Evolutionary conservation across 2,113 vertebrate species (phyloP), one percentile per base, ranked within the genome.

Genomic region (Rhizomys pruinosus): DNA sequence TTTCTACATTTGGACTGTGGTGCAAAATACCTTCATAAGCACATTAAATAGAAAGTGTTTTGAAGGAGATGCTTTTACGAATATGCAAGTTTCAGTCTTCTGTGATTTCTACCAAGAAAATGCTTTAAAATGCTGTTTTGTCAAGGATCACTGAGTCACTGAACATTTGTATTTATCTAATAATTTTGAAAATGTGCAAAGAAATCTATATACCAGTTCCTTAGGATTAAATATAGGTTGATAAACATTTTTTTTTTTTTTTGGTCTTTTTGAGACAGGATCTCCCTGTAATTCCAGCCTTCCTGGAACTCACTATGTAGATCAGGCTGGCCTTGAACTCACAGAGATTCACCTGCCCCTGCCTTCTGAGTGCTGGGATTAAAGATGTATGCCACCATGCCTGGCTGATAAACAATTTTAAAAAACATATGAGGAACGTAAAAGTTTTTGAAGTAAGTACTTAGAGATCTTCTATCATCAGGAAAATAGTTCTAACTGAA

Each of bases 11-110:
- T 92, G 68, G 4, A n/a, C 77, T 93, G 7, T 81, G 64, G 90
- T 81, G 78, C 64, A 94, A 93, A 97, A 84, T 94, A 97, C 81
- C 92, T 96, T 91, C 77, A 25, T 82, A 88, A 90, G 88, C 71
- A 93, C 79, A 64, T 61, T 82, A 90, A 96, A 88, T 95, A 91
- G 92, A 93, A 93, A 52, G 29, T 92, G 63, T 96, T 90, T 92
- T 92, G 90, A 94, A 11, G 5, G 82, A 85, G 82, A 84, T 76
- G 76, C 72, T 96, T 91, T 87, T n/a, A 63, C 77, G 66, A 95
- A 95, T 90, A 44, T 27, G 78, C 55, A 92, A 78, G 34, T 85
- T 80, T 81, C 94, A 68, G 74, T 74, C 72, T 93, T 74, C 61
- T 86, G 32, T 94, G 69, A 82, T 84, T 92, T 91, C 44, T 80